Percentiles rank a stretch among this genome's conserved stretches.
These are phyloP conservation scores for Peromyscus polionotus DNA, from an alignment of 2,113 vertebrate species.

Conservation along the genomic window DNA sequence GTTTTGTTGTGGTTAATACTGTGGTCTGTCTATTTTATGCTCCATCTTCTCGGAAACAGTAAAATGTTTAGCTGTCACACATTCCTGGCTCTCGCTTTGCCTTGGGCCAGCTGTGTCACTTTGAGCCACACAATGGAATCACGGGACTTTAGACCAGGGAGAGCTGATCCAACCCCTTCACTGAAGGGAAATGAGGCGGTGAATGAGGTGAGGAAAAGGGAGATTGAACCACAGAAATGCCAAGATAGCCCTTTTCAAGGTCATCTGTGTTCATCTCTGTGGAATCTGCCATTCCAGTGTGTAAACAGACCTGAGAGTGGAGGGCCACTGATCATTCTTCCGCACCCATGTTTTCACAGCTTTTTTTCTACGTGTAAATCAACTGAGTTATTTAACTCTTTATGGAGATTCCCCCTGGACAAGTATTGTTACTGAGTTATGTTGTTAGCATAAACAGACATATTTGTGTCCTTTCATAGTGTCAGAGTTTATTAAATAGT, in stretches of 20 bases:
- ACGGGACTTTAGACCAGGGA: neutral
- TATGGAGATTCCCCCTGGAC: neutral
- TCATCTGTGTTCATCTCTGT: neutral
- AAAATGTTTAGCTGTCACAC: neutral
- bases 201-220: neutral
- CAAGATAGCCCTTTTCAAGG: neutral
- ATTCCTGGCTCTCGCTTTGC: neutral
- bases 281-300: neutral
- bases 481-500: neutral
- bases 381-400: slow-evolving; percentile 2
- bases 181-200: neutral
- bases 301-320: neutral
- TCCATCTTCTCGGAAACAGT: neutral
- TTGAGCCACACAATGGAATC: neutral
- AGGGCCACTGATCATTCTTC: neutral
- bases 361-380: neutral
- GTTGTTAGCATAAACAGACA: neutral
- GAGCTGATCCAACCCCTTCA: neutral
- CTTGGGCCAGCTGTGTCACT: neutral
- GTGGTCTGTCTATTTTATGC: neutral
- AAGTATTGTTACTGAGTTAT: neutral
- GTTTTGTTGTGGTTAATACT: slow-evolving; percentile 5
- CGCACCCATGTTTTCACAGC: neutral
- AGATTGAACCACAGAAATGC: neutral
- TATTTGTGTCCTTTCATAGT: neutral